Base-by-base conservation (phyloP, 2,888 invertebrate genomes). In the Drosophila leonis region DNA sequence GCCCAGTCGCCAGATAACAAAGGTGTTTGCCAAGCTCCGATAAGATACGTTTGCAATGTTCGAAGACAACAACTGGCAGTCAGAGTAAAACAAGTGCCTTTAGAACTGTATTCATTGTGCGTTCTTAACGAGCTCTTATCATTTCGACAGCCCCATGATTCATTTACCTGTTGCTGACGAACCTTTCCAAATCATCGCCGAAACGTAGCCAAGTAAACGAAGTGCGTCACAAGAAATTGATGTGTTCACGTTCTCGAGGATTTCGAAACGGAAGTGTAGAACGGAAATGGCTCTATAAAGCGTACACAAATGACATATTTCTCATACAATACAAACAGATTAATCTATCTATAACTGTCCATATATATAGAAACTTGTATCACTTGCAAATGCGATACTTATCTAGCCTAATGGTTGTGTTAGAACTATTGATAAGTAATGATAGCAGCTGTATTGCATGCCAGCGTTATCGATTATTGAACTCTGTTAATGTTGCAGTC, bases 261-360 rank as follows among this genome's bases (percentile, higher is more conserved):
- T 62, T 60, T 48, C 35, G 54, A 63, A 80, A 64, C 80, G 78
- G 78, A 80, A 72, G 72, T 72, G 56, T 9, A 5, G n/a, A 44
- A 15, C 78, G 78, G 78, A 79, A 79, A 76, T 80, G 60, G 52
- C 2, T 46, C 35, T 18, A 71, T 57, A 51, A 65, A 48, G 15
- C 48, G 20, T 13, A 52, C 33, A 72, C 46, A n/a, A n/a, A 59
- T 49, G 37, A 33, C 18, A 52, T 20, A 4, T 35, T 27, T 29
- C 27, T 52, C 37, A 52, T 24, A 35, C 7, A 15, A n/a, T 9
- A 29, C 10, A 29, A 29, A 46, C 3, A 44, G 1, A 29, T 5
- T 12, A 29, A 48, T 29, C 29, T 29, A 31, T 15, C 8, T 27
- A 48, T 33, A 46, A 15, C 29, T 31, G 1, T n/a, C 7, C 13